Evolutionary conservation across 2,113 vertebrate genomes (phyloP), one percentile per base, ranked within the genome.

Genomic region (Proteles cristata): DNA sequence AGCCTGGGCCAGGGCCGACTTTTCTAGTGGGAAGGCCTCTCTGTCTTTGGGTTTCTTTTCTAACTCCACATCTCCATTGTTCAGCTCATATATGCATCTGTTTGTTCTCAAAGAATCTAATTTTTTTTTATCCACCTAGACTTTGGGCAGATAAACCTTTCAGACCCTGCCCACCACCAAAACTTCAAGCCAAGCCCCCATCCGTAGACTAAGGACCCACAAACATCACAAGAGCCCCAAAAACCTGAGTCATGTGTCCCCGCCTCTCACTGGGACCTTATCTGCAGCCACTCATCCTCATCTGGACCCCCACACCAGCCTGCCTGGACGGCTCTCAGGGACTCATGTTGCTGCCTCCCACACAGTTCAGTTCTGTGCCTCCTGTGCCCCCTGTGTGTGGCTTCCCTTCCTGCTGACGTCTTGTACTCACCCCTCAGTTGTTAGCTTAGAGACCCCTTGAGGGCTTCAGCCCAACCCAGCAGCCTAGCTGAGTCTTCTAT

Each of bases 241-340:
- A 61, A 33, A 21, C 80, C 91, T 93, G 93, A 96, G 88, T 89
- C 95, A 90, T 79, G 48, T 9, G 26, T 19, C 43, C 33, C 28
- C 0, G 3, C 33, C 9, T 26, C 19, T 48, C 16, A 6, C 26
- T 31, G 16, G 50, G 55, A 19, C 25, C 45, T 92, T 92, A 86
- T 93, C 79, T 88, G 48, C 33, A 28, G 55, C 28, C 43, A 23
- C 28, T 28, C n/a, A 15, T 50, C 39, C 68, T n/a, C 55, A 14
- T 89, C 66, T 71, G 26, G 3, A 5, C 31, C 16, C 61, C 11
- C 17, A 39, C 2, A 61, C 45, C 26, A 45, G 88, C 58, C 35
- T 63, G 73, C 12, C 35, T 45, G 43, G 31, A 39, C 7, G 35
- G 39, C 71, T 83, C 39, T n/a, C 48, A 28, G 9, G 2, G 31